These are phyloP conservation scores for Microplitis deprimator DNA, from an alignment of 2,888 invertebrate species.

Conservation along the genomic window DNA sequence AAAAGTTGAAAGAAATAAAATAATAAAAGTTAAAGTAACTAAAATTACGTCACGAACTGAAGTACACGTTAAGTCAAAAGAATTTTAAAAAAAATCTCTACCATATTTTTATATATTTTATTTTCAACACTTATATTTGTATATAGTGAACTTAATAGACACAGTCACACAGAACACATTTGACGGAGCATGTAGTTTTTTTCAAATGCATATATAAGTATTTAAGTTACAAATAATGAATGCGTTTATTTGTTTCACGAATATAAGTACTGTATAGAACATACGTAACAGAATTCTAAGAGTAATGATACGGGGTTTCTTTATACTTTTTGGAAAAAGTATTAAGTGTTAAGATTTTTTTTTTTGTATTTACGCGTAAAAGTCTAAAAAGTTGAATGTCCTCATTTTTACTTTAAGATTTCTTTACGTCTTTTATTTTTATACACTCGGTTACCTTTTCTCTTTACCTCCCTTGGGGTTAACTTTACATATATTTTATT, in stretches of 20 bases:
- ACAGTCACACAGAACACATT: neutral
- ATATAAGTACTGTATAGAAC: too few species aligned
- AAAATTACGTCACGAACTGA: slow-evolving; percentile 7
- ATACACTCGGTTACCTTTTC: neutral
- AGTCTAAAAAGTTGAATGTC: slow-evolving; percentile 2
- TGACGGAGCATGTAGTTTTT: neutral
- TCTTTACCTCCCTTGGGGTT: too few species aligned
- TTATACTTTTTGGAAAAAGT: too few species aligned
- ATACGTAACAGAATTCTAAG: too few species aligned
- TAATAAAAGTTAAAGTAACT: neutral
- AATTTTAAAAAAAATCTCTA: slow-evolving; percentile 18
- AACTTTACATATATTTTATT: slow-evolving; percentile 8
- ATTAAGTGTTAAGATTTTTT: neutral
- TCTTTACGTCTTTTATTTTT: neutral
- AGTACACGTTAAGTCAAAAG: slow-evolving; percentile 17
- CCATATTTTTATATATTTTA: neutral
- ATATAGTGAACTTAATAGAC: neutral
- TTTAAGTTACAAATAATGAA: too few species aligned
- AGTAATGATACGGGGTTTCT: too few species aligned
- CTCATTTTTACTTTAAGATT: slow-evolving; percentile 4
- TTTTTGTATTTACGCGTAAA: slow-evolving; percentile 9
- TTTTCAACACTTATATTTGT: neutral
- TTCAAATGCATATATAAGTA: neutral
- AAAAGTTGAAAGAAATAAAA: neutral
- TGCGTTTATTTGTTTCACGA: too few species aligned